Evolutionary conservation across 2,797 vertebrate species (phyloP), one percentile per base, ranked within the genome.

Genomic region (Passerculus sandwichensis): DNA sequence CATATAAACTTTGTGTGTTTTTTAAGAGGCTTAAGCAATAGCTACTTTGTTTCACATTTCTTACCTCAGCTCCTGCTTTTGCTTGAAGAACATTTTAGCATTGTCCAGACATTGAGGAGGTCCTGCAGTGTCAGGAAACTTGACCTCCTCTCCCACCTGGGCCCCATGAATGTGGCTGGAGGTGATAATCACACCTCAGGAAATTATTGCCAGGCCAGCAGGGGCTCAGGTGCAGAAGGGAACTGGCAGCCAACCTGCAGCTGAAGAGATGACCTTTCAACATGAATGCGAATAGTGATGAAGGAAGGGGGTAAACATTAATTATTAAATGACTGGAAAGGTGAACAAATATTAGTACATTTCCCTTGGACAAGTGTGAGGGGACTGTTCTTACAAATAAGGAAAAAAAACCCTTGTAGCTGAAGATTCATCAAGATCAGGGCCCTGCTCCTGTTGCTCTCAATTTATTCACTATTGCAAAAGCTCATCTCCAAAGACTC

Each of bases 51-150:
- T 69, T 79, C 9, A 0, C 18, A 12, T 83, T 90, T 74, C 25
- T 80, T 53, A 40, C 9, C 6, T 44, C 1, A 0, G 51, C 13
- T 79, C 23, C 47, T 70, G 17, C 13, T 66, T 83, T 15, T 71
- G 5, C 25, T 38, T 66, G 44, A 83, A 74, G 27, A 77, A 53
- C 4, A 16, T 1, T 45, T 62, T 6, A 59, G 9, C 12, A 53
- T 2, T 26, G 8, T 40, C 27, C 70, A 5, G 6, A 47, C 3
- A 2, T 30, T 34, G 34, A 65, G 1, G 2, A 1, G 32, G 8
- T 11, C 17, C 0, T 0, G 42, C 51, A 82, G n/a, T 57, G 16
- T 4, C 26, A 57, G 16, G 15, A 79, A 60, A 40, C 27, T 17
- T 34, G 45, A 84, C n/a, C 4, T 76, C 5, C 23, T 77, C 12